These are phyloP conservation scores for Plotosus lineatus DNA, from an alignment of 2,113 vertebrate genomes.

Conservation along the genomic window DNA sequence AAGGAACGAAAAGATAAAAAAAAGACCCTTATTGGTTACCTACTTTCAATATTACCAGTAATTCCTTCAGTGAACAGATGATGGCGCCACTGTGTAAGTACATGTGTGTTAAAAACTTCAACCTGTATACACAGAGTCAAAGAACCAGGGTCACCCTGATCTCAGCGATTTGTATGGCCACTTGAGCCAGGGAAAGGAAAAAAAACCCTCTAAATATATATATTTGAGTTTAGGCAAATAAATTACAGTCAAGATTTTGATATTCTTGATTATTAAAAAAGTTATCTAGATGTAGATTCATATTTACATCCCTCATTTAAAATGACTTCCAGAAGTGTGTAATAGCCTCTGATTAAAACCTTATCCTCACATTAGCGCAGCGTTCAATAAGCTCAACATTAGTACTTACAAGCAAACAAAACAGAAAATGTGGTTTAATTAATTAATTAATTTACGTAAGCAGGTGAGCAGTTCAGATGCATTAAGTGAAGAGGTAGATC, in stretches of 20 bases:
- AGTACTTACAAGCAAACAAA: background rate
- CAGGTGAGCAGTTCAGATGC: background rate
- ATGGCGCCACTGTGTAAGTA: constrained; percentile 72
- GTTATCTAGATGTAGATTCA: background rate
- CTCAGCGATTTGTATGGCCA: background rate
- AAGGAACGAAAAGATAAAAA: too few relatives aligned
- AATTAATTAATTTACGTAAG: too few relatives aligned
- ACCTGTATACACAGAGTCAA: constrained; percentile 1
- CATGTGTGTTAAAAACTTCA: constrained; percentile 9
- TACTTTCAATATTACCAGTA: constrained; percentile 38
- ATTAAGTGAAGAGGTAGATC: background rate
- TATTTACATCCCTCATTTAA: background rate
- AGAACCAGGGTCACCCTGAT: background rate
- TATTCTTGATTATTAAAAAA: background rate
- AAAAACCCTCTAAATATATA: background rate
- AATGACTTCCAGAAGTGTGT: background rate
- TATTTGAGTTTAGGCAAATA: background rate
- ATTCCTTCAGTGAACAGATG: constrained; percentile 64
- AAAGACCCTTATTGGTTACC: background rate
- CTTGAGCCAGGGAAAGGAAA: background rate
- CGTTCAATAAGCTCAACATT: background rate
- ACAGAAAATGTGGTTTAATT: background rate
- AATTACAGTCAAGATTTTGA: too few relatives aligned
- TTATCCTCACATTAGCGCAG: too few relatives aligned
- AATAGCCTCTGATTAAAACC: background rate